phyloP scores from a whole-genome alignment of 2,797 vertebrate genomes.

The Ambastaia sidthimunki region DNA sequence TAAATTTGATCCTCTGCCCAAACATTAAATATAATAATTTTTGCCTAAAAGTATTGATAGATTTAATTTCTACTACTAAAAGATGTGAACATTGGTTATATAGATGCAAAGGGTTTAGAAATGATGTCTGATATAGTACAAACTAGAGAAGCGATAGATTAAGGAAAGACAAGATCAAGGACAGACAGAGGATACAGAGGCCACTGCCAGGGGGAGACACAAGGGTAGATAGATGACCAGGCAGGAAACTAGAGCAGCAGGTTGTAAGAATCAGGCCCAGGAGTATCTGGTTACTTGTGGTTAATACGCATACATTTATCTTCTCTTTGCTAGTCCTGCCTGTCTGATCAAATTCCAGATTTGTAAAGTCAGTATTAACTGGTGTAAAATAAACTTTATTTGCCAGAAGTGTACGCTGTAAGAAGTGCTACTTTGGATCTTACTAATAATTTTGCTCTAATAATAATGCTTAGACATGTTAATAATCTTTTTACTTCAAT shows the following conservation, averaged over 20 bases:
- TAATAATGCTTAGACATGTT: neutral
- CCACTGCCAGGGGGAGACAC: neutral
- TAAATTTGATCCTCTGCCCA: neutral
- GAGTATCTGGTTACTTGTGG: conserved; percentile 24
- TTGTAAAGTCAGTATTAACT: neutral
- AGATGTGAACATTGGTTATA: neutral
- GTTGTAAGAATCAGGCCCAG: conserved; percentile 26
- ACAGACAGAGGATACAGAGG: conserved; percentile 24
- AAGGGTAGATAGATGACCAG: conserved; percentile 30
- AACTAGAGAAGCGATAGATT: conserved; percentile 1
- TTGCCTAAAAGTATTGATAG: no score
- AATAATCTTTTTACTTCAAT: neutral
- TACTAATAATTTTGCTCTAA: neutral
- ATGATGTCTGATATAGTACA: conserved; percentile 1
- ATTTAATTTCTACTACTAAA: neutral
- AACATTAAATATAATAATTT: no score
- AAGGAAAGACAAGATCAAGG: conserved; percentile 26
- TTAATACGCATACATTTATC: conserved; percentile 9
- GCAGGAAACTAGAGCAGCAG: conserved; percentile 31
- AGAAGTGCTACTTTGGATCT: neutral
- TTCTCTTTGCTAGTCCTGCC: neutral
- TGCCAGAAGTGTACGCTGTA: neutral
- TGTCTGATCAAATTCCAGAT: neutral
- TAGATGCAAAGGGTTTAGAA: neutral
- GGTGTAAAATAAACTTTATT: neutral